Evolutionary conservation across 2,797 vertebrate species (phyloP), one percentile per base, ranked within the genome.

Genomic region (Artibeus jamaicensis): DNA sequence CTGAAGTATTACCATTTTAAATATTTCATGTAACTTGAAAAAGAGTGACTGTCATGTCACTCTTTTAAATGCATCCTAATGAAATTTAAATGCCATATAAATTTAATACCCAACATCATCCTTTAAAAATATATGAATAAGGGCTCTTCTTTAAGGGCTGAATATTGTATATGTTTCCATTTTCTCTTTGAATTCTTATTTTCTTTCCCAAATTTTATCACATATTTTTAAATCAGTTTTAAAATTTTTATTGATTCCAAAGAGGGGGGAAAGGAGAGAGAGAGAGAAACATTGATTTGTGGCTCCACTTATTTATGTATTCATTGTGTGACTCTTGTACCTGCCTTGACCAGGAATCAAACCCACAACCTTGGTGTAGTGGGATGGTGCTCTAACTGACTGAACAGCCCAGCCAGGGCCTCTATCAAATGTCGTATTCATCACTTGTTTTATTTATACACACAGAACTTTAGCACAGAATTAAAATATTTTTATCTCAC

Each of bases 361-460:
- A 65, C 62, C 59, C 57, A 59, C 57, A 59, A 29, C 10, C 26
- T 59, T 59, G 57, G 24, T 14, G 26, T 59, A 14, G 57, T 59
- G 57, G 26, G 57, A 26, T 2, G 57, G 59, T 19, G 57, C 57
- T 59, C 57, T 59, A 59, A 12, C 59, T 6, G 32, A 62, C 59
- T 62, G 59, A 62, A 12, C 59, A 32, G 15, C 59, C 59, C 29
- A 32, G 11, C 59, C 26, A 62, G 26, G 57, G 59, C 26, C 59
- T 62, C 59, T 62, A 62, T 62, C 26, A 32, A 62, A 68, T 94
- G 26, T 55, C 65, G 88, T 88, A 92, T 34, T 82, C n/a, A 53
- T 86, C 46, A 48, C 9, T 93, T 93, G 70, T 84, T 84, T 85
- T 84, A 82, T 83, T 88, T 93, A 65, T 90, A 14, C 73, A 77